phyloP scores from a whole-genome alignment of 2,888 invertebrate genomes.

The Eilema depressum region DNA sequence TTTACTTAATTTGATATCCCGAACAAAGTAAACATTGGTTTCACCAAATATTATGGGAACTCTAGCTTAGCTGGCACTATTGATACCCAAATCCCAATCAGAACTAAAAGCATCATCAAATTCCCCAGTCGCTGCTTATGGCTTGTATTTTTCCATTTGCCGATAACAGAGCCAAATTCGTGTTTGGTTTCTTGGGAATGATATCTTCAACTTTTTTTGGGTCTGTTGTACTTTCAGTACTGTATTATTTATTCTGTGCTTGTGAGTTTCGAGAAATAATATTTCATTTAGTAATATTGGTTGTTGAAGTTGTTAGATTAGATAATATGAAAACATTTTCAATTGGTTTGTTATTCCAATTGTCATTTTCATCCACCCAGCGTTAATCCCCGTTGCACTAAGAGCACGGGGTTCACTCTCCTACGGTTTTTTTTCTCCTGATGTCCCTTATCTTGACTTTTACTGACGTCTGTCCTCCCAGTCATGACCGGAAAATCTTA shows the following conservation, averaged over 20 bases:
- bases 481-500: no score
- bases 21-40: constrained; percentile 34
- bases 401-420: no score
- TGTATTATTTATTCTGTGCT: constrained; percentile 20
- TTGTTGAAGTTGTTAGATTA: background rate
- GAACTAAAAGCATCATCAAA: constrained; percentile 54
- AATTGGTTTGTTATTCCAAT: no score
- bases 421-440: no score
- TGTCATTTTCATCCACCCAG: no score
- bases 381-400: no score
- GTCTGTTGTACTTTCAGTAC: no score
- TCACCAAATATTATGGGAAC: constrained; percentile 44
- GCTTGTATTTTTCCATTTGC: constrained; percentile 40
- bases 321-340: no score
- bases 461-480: no score
- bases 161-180: constrained; percentile 36
- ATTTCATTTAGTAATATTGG: background rate
- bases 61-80: constrained; percentile 47
- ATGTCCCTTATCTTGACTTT: no score
- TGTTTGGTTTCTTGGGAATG: constrained; percentile 20
- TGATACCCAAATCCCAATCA: constrained; percentile 56
- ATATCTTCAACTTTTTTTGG: constrained; percentile 13
- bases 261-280: background rate
- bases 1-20: constrained; percentile 38
- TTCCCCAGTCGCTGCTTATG: constrained; percentile 47